These are phyloP conservation scores for Tigriopus californicus DNA, from an alignment of 2,888 invertebrate genomes.

Conservation along the genomic window DNA sequence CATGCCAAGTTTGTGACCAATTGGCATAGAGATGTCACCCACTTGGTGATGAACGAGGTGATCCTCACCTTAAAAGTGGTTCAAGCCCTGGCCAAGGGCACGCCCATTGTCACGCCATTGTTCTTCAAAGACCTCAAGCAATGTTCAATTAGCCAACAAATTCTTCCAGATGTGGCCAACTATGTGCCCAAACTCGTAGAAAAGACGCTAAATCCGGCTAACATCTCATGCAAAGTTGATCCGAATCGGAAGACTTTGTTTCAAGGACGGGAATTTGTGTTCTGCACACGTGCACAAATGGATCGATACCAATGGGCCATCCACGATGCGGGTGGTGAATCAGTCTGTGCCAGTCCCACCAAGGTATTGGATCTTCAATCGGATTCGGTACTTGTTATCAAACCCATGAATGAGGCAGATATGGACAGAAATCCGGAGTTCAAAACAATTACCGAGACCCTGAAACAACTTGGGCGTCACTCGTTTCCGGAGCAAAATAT, in stretches of 20 bases:
- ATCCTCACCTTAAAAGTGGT: slow-evolving; percentile 9
- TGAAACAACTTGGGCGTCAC: no score
- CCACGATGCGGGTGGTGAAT: not conserved
- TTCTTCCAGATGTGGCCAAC: slow-evolving; percentile 9
- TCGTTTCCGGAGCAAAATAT: no score
- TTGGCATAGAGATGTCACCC: not conserved
- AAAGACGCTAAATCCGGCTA: not conserved
- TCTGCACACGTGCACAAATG: not conserved
- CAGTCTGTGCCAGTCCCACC: not conserved
- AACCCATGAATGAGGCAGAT: no score
- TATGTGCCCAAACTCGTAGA: slow-evolving; percentile 5
- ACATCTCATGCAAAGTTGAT: not conserved
- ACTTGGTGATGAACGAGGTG: slow-evolving; percentile 1
- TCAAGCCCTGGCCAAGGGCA: not conserved
- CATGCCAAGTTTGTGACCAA: not conserved
- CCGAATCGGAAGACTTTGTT: not conserved
- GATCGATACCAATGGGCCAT: not conserved
- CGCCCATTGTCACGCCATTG: not conserved
- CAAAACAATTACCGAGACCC: no score
- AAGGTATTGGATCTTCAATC: no score
- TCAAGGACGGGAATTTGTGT: not conserved
- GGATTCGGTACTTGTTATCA: no score
- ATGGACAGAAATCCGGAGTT: no score
- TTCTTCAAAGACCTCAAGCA: not conserved
- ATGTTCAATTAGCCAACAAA: not conserved